A percentile compares a stretch with the other conserved stretches of the same genome.
phyloP scores from a whole-genome alignment of 2,888 invertebrate genomes.

The Camponotus fellah region DNA sequence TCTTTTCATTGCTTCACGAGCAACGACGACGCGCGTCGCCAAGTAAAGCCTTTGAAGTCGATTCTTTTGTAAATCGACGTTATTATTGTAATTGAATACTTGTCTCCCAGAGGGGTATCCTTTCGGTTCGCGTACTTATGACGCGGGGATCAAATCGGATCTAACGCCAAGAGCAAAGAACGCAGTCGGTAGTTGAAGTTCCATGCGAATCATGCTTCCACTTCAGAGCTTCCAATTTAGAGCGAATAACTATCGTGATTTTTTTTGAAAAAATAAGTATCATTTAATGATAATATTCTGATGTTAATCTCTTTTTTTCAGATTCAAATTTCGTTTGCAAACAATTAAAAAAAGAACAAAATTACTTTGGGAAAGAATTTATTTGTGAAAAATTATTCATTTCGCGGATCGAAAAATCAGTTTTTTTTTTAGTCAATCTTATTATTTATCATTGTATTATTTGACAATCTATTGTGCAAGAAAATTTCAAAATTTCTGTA shows the following conservation, averaged over 20 bases:
- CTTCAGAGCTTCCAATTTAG: slow-evolving; percentile 1
- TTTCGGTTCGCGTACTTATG: slow-evolving; percentile 66
- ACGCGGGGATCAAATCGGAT: slow-evolving; percentile 68
- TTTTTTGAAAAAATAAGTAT: background rate
- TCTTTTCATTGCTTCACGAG: slow-evolving; percentile 46
- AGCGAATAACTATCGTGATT: background rate
- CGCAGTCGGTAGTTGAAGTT: slow-evolving; percentile 14
- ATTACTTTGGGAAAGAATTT: background rate
- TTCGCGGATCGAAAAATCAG: background rate
- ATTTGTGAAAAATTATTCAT: background rate
- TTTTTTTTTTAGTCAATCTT: background rate
- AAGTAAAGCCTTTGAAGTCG: slow-evolving; percentile 78
- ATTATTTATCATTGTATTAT: too few relatives aligned
- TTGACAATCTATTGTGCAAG: background rate
- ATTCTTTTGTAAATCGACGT: slow-evolving; percentile 79
- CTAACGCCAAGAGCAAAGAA: slow-evolving; percentile 56
- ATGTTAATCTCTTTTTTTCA: background rate
- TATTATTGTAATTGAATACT: slow-evolving; percentile 82
- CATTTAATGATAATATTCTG: background rate
- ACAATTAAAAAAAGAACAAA: background rate
- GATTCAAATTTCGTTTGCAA: background rate
- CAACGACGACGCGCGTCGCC: slow-evolving; percentile 71
- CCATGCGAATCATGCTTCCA: background rate
- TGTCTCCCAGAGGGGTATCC: slow-evolving; percentile 74
- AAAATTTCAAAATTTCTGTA: slow-evolving; percentile 7